Evolutionary conservation across 1,140 invertebrate genomes (phyloP).

Genomic region (Phocides pigmalion): DNA sequence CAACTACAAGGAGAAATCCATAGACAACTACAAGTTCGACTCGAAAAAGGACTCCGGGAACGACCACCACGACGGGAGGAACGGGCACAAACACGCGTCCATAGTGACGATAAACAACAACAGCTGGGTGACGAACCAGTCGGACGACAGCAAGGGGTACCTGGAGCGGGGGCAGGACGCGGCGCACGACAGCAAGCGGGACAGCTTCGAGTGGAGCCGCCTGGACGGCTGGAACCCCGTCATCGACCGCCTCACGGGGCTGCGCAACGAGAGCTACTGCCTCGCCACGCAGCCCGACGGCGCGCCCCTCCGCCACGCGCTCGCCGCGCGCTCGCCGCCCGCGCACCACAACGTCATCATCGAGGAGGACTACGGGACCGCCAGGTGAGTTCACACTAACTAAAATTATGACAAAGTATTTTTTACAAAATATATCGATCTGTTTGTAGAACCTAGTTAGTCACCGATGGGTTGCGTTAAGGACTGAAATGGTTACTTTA

Average conservation of each 20-base stretch:
- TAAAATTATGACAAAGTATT: too few species aligned
- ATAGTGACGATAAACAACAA: conserved; percentile 81
- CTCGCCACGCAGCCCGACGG: conserved; percentile 86
- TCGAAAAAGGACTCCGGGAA: conserved; percentile 50
- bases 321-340: conserved; percentile 72
- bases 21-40: conserved; percentile 64
- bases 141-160: conserved; percentile 78
- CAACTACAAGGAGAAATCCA: conserved; percentile 67
- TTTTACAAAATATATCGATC: too few species aligned
- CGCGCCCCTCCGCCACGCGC: conserved; percentile 63
- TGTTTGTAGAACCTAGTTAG: too few species aligned
- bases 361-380: conserved; percentile 88
- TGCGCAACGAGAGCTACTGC: conserved; percentile 93
- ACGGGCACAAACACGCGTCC: conserved; percentile 73
- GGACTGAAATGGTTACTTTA: too few species aligned
- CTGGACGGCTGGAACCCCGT: conserved; percentile 87
- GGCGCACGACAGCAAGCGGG: conserved; percentile 75
- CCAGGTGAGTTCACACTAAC: conserved; percentile 50
- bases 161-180: conserved; percentile 77
- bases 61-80: conserved; percentile 58
- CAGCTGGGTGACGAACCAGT: conserved; percentile 79
- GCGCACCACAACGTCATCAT: conserved; percentile 85
- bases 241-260: conserved; percentile 90
- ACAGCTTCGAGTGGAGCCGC: conserved; percentile 82
- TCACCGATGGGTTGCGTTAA: too few species aligned